Percentiles rank a stretch among this genome's conserved stretches.
These are phyloP conservation scores for Ormia ochracea DNA, from an alignment of 2,888 invertebrate genomes.

Conservation along the genomic window DNA sequence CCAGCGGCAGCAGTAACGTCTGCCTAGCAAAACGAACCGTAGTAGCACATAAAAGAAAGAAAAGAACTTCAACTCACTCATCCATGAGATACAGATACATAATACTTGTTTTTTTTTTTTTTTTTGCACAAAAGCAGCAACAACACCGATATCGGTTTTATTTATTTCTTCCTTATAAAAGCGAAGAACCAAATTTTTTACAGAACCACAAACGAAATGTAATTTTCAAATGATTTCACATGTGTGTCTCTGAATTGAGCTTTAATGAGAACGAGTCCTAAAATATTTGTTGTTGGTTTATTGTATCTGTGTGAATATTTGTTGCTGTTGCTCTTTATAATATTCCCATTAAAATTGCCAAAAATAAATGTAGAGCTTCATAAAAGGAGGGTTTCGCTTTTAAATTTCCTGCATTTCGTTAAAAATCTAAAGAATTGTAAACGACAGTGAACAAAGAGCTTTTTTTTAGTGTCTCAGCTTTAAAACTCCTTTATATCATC, in stretches of 20 bases:
- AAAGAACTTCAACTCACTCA: slow-evolving; percentile 40
- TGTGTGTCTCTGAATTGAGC: slow-evolving; percentile 22
- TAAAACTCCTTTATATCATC: slow-evolving; percentile 18
- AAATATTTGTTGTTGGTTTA: background rate
- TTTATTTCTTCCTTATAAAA: background rate
- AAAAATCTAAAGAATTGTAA: slow-evolving; percentile 11
- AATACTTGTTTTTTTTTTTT: slow-evolving; percentile 27
- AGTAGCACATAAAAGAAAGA: slow-evolving; percentile 4
- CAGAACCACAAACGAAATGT: slow-evolving; percentile 48
- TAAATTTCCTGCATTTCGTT: slow-evolving; percentile 15
- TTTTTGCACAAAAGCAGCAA: background rate
- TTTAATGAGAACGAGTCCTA: background rate
- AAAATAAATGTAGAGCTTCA: slow-evolving; percentile 18
- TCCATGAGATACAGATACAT: slow-evolving; percentile 49
- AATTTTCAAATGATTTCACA: slow-evolving; percentile 60
- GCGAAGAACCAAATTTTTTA: slow-evolving; percentile 45
- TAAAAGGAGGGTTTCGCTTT: slow-evolving; percentile 51
- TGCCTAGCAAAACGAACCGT: slow-evolving; percentile 13
- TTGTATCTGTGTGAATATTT: background rate
- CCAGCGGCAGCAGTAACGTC: slow-evolving; percentile 3
- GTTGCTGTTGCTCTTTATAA: slow-evolving; percentile 9
- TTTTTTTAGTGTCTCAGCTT: background rate
- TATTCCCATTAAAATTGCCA: slow-evolving; percentile 58
- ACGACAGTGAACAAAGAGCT: background rate
- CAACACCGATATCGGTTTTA: slow-evolving; percentile 2